These are phyloP conservation scores for Bovichtus variegatus DNA, from an alignment of 2,797 vertebrate species.

Conservation along the genomic window DNA sequence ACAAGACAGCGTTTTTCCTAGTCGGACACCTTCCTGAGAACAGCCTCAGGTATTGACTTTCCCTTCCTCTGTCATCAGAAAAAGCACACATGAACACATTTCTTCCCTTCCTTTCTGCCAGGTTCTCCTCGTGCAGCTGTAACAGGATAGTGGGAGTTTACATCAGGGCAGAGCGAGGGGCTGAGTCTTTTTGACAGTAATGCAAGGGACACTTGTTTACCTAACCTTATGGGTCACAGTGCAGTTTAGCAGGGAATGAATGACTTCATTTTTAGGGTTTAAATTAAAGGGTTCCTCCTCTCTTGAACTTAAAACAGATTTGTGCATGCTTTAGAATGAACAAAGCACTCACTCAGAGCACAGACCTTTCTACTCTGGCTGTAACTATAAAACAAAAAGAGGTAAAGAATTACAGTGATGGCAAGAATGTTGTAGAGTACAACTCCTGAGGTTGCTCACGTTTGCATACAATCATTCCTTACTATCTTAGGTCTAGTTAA, in stretches of 20 bases:
- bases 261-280: conserved; percentile 86
- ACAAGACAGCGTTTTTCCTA: conserved; percentile 65
- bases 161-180: conserved; percentile 73
- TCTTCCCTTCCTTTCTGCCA: conserved; percentile 50
- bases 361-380: conserved; percentile 54
- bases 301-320: conserved; percentile 85
- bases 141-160: conserved; percentile 82
- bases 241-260: conserved; percentile 83
- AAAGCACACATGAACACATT: conserved; percentile 41
- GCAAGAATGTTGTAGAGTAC: conserved; percentile 38
- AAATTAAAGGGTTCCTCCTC: conserved; percentile 87
- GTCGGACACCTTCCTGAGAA: conserved; percentile 79
- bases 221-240: conserved; percentile 81
- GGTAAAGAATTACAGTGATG: conserved; percentile 56
- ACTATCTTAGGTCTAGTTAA: conserved; percentile 39
- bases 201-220: conserved; percentile 85
- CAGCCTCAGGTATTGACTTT: conserved; percentile 78
- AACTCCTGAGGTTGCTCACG: conserved; percentile 28
- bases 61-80: conserved; percentile 55
- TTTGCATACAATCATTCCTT: conserved; percentile 47
- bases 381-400: conserved; percentile 60
- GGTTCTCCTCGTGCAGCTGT: conserved; percentile 64
- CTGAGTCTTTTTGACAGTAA: conserved; percentile 81
- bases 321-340: conserved; percentile 80
- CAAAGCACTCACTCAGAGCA: conserved; percentile 72